A percentile compares a stretch with the other conserved stretches of the same genome.
Evolutionary conservation across 2,113 vertebrate species (phyloP).

Genomic region (Callaeas wilsoni): DNA sequence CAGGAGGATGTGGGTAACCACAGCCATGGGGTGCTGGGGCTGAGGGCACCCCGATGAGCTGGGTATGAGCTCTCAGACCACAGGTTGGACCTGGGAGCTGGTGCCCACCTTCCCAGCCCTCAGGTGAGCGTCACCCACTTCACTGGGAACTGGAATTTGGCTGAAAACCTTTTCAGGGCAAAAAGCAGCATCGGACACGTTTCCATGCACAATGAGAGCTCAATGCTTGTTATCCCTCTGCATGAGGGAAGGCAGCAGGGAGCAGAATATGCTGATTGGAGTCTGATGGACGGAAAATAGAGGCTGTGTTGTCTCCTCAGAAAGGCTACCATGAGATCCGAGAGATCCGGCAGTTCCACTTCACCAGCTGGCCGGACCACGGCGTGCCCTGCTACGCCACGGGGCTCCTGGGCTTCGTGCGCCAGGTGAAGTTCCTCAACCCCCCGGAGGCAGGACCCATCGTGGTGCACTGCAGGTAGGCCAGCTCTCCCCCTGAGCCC

Average conservation of each 20-base stretch:
- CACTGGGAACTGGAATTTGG: not conserved
- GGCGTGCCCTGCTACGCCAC: slow-evolving; percentile 96
- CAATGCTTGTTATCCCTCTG: not conserved
- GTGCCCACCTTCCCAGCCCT: not conserved
- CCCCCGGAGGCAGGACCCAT: slow-evolving; percentile 91
- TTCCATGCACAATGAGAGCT: fast-evolving
- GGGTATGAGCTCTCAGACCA: not conserved
- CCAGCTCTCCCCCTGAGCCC: not conserved
- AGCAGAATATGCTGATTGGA: fast-evolving
- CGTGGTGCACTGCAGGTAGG: slow-evolving; percentile 90
- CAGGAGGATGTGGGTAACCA: not conserved
- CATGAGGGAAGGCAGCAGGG: not conserved
- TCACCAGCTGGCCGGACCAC: slow-evolving; percentile 98
- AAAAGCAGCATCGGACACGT: fast-evolving
- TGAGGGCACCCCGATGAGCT: not conserved
- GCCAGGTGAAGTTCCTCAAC: slow-evolving; percentile 97
- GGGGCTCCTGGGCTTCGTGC: slow-evolving; percentile 90
- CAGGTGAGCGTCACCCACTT: fast-evolving
- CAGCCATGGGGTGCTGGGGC: not conserved
- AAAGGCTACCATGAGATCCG: slow-evolving; percentile 98
- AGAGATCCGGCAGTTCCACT: slow-evolving; percentile 96
- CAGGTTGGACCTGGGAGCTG: not conserved
- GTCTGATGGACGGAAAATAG: not conserved
- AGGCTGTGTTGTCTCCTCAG: slow-evolving; percentile 73
- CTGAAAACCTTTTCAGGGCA: fast-evolving